A percentile compares a stretch with the other conserved stretches of the same genome.
These are phyloP conservation scores for Hippopotamyrus pictus DNA, from an alignment of 2,797 vertebrate genomes.

Conservation along the genomic window DNA sequence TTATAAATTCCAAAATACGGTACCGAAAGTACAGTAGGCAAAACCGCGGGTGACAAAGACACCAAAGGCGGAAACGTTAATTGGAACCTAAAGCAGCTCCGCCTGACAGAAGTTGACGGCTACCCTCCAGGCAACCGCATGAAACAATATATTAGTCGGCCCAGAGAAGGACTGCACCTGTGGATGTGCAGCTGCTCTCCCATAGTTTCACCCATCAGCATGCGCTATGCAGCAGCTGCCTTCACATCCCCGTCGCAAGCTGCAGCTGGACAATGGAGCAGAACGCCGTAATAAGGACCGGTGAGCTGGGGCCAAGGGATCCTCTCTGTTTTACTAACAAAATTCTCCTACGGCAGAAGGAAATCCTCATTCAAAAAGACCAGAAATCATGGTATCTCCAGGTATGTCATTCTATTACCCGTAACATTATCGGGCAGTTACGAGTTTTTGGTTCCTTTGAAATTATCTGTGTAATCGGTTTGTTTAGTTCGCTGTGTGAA, in stretches of 20 bases:
- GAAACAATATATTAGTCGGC: not conserved
- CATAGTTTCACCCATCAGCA: not conserved
- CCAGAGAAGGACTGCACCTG: not conserved
- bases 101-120: not conserved
- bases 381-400: not conserved
- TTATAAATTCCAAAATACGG: not conserved
- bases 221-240: not conserved
- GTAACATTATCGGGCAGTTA: not conserved
- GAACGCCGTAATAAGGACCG: not conserved
- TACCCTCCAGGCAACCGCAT: not conserved
- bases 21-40: not conserved
- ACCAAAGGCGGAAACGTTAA: not conserved
- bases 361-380: not conserved
- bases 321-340: slow-evolving; percentile 20
- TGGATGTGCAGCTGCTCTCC: not conserved
- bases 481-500: slow-evolving; percentile 21
- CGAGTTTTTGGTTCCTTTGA: not conserved
- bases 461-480: not conserved
- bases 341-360: not conserved
- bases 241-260: not conserved
- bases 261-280: slow-evolving; percentile 11
- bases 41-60: not conserved
- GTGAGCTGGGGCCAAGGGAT: slow-evolving; percentile 22
- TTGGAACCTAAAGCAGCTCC: not conserved
- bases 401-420: not conserved